phyloP scores from a whole-genome alignment of 2,113 vertebrate genomes.

The Cygnus atratus region DNA sequence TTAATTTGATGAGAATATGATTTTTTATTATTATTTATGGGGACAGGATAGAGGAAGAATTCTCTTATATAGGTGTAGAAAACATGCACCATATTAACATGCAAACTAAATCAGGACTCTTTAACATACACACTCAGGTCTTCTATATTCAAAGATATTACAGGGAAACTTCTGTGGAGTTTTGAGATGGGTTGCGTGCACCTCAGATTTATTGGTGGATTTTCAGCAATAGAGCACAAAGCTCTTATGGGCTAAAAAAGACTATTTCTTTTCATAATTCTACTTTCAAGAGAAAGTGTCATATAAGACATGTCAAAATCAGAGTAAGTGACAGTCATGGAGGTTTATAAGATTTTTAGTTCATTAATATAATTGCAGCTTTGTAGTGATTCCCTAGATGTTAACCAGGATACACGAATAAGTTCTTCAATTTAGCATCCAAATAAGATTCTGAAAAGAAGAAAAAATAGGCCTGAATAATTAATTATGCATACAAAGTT shows the following conservation, averaged over 20 bases:
- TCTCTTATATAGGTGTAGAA: background rate
- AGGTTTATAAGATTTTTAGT: slow-evolving; percentile 11
- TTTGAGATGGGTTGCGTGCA: background rate
- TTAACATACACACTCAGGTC: background rate
- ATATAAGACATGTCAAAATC: background rate
- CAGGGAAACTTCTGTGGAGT: background rate
- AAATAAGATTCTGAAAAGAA: slow-evolving; percentile 18
- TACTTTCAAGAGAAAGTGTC: background rate
- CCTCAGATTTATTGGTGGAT: background rate
- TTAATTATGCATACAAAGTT: slow-evolving; percentile 43
- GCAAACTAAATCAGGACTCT: background rate
- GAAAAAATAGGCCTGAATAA: background rate
- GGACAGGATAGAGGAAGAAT: background rate
- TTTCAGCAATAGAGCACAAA: background rate
- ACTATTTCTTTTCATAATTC: background rate
- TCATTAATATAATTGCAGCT: slow-evolving; percentile 10
- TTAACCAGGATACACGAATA: background rate
- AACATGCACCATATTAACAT: background rate
- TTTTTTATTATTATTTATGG: background rate
- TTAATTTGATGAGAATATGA: background rate
- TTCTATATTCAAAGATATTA: background rate
- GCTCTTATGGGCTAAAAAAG: background rate
- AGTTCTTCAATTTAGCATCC: background rate
- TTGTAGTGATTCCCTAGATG: background rate
- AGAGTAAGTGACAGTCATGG: background rate